Evolutionary conservation across 2,797 vertebrate species (phyloP), one percentile per base, ranked within the genome.

Genomic region (Furcifer pardalis): DNA sequence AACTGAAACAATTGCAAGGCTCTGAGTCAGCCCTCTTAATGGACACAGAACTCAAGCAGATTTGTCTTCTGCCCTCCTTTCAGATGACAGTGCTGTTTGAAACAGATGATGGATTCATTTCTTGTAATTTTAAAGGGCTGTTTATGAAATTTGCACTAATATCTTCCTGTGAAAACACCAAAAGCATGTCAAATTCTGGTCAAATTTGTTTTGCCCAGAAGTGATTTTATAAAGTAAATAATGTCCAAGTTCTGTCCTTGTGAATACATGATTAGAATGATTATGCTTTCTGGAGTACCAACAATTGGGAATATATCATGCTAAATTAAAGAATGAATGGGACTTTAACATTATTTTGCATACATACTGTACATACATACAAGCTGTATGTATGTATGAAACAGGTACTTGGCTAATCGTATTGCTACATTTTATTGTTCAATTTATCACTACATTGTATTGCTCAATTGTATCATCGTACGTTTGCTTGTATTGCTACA

Each of bases 1-100:
- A 93, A 92, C 74, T 80, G 77, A 91, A 93, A 95, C 94, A 92
- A 84, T 90, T 44, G 83, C 88, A 77, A 90, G 56, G 0, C 6
- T 87, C 89, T 46, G 75, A 32, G 42, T 89, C 86, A 77, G 52
- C 12, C 37, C 77, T 71, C 88, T 82, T 87, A 0, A 49, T 65
- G 90, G 90, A 82, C 56, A 68, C 66, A 44, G 15, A 40, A 3
- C 62, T 27, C 3, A 68, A 81, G 71, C 40, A 0, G 1, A 37
- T 12, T 46, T 69, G 71, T 75, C 76, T 2, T 0, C 5, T 6
- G 46, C 35, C 46, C 82, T 2, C 40, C 2, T 81, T 80, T 30
- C 32, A 77, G 10, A 19, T 77, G 73, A 0, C 25, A 0, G 0
- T 46, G 79, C n/a, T 87, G 9, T 77, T 86, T 35, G 68, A 75